Conservation (phyloP, 2,113 vertebrate genomes). For the Gadus chalcogrammus region DNA sequence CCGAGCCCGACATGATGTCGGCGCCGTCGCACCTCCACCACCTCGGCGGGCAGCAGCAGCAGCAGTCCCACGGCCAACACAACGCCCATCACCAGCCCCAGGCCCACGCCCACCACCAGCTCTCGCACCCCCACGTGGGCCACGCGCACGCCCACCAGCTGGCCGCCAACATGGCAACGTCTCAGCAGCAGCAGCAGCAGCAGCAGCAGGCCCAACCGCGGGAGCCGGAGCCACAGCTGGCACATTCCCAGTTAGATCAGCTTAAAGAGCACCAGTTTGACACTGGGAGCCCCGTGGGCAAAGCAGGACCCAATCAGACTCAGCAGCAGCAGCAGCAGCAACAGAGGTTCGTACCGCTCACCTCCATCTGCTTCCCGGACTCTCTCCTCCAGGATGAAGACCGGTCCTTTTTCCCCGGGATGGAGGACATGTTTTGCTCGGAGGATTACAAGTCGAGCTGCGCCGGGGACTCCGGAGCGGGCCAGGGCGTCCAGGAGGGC, state of each 20-base stretch:
- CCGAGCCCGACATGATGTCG: slow-evolving; percentile 65
- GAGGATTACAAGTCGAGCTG: slow-evolving; percentile 82
- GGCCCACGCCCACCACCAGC: slow-evolving; percentile 57
- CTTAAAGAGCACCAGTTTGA: slow-evolving; percentile 79
- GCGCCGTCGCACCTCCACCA: slow-evolving; percentile 64
- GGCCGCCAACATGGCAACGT: slow-evolving; percentile 44
- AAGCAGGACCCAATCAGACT: slow-evolving; percentile 57
- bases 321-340: slow-evolving; percentile 40
- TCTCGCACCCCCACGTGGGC: slow-evolving; percentile 62
- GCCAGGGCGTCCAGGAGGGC: slow-evolving; percentile 61
- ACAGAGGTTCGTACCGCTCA: slow-evolving; percentile 79
- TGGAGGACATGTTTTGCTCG: slow-evolving; percentile 91
- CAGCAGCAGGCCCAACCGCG: slow-evolving; percentile 52
- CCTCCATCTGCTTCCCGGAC: slow-evolving; percentile 90
- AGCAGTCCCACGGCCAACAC: slow-evolving; percentile 45
- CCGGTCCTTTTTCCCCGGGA: slow-evolving; percentile 86
- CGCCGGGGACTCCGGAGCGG: slow-evolving; percentile 56
- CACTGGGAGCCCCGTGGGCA: slow-evolving; percentile 73
- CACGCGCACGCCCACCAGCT: slow-evolving; percentile 61
- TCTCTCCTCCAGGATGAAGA: slow-evolving; percentile 84
- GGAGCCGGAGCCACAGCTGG: slow-evolving; percentile 55
- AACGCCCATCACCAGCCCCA: slow-evolving; percentile 60
- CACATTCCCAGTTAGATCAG: slow-evolving; percentile 67
- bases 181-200: slow-evolving; percentile 55
- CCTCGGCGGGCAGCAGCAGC: slow-evolving; percentile 45